These are phyloP conservation scores for Ctenopoma multispine DNA, from an alignment of 2,797 vertebrate genomes.

Conservation along the genomic window DNA sequence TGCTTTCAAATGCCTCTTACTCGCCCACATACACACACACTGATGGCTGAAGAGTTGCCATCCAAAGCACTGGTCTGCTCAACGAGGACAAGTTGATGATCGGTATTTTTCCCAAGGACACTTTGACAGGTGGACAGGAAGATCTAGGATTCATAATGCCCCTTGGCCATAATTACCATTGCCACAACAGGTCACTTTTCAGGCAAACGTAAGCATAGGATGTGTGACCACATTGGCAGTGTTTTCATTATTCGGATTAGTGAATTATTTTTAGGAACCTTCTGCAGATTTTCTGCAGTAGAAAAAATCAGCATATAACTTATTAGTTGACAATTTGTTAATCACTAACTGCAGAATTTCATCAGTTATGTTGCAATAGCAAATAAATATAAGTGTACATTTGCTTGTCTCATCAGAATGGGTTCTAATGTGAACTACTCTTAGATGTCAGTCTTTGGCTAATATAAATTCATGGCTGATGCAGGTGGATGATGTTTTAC, in stretches of 20 bases:
- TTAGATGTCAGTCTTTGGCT: background rate
- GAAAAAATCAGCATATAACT: background rate
- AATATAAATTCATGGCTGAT: background rate
- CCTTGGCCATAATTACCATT: background rate
- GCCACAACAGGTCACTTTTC: background rate
- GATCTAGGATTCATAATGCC: background rate
- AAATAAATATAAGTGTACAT: background rate
- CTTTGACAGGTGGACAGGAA: constrained; percentile 11
- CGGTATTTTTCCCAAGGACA: constrained; percentile 20
- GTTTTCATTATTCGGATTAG: background rate
- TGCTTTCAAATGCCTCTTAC: constrained; percentile 29
- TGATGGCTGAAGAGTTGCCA: background rate
- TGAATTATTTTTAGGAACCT: background rate
- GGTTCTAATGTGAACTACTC: no score
- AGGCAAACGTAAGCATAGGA: background rate
- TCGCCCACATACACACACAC: constrained; percentile 4
- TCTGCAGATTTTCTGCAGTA: background rate
- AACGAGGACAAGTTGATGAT: constrained; percentile 6
- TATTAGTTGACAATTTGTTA: background rate
- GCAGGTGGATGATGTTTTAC: background rate
- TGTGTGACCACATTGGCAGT: background rate
- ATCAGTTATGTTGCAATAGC: background rate
- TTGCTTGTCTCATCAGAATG: background rate
- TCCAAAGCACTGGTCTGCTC: constrained; percentile 1
- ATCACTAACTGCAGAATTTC: background rate